phyloP scores from a whole-genome alignment of 2,888 invertebrate species.

The Sinotaia quadrata region DNA sequence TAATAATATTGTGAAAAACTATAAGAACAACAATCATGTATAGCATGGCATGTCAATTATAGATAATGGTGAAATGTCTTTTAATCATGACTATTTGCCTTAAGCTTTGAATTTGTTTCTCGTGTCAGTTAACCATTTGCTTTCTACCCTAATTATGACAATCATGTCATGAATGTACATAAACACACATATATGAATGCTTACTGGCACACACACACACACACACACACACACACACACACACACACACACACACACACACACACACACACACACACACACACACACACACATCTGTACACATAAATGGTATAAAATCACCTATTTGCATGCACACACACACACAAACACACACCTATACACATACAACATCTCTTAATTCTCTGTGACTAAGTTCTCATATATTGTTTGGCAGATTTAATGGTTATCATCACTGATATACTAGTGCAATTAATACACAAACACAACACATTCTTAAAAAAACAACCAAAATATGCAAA shows the following conservation, averaged over 20 bases:
- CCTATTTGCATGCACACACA: background rate
- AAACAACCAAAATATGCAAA: too few relatives aligned
- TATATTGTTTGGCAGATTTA: too few relatives aligned
- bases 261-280: slow-evolving; percentile 1
- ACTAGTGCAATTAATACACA: too few relatives aligned
- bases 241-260: slow-evolving; percentile 13
- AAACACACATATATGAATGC: background rate
- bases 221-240: background rate
- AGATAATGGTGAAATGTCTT: too few relatives aligned
- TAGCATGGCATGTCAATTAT: too few relatives aligned
- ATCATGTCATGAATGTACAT: background rate
- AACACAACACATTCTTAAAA: too few relatives aligned
- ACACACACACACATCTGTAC: slow-evolving; percentile 2
- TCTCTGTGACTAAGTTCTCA: too few relatives aligned
- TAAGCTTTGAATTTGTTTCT: too few relatives aligned
- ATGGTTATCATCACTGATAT: too few relatives aligned
- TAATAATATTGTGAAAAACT: too few relatives aligned
- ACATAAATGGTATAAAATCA: background rate
- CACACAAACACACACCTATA: background rate
- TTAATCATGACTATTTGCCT: too few relatives aligned
- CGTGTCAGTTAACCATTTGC: background rate
- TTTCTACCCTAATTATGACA: background rate
- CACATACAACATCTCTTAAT: background rate
- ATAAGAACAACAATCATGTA: too few relatives aligned
- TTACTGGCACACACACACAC: background rate